phyloP scores from a whole-genome alignment of 2,888 invertebrate genomes.

The Mongoloraphidia duomilia region DNA sequence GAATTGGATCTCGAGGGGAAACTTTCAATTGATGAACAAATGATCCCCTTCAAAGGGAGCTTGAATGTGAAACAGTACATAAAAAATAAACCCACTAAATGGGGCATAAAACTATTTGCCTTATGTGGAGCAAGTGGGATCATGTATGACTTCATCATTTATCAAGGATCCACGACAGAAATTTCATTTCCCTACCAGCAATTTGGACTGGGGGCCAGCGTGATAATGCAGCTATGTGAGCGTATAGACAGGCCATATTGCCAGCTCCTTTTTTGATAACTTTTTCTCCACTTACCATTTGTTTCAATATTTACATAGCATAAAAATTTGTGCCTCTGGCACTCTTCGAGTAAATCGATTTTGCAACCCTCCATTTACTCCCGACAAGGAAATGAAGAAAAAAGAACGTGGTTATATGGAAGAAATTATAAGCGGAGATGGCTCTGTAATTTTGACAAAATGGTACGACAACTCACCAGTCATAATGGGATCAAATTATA shows the following conservation, averaged over 20 bases:
- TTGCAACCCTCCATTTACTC: slow-evolving; percentile 12
- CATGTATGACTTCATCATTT: slow-evolving; percentile 20
- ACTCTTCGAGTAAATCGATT: slow-evolving; percentile 14
- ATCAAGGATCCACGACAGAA: slow-evolving; percentile 18
- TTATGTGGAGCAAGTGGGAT: slow-evolving; percentile 18
- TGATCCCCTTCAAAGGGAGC: slow-evolving; percentile 15
- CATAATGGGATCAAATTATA: slow-evolving; percentile 14
- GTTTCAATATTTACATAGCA: slow-evolving; percentile 11
- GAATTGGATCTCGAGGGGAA: not conserved
- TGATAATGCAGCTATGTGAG: slow-evolving; percentile 9
- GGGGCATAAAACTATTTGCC: slow-evolving; percentile 18
- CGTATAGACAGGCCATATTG: slow-evolving; percentile 6
- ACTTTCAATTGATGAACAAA: not conserved
- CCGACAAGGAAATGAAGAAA: slow-evolving; percentile 12
- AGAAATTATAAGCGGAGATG: slow-evolving; percentile 12
- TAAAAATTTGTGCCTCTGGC: slow-evolving; percentile 9
- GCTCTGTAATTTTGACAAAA: slow-evolving; percentile 6
- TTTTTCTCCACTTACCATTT: slow-evolving; percentile 16
- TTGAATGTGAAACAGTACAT: slow-evolving; percentile 14
- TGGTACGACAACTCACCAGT: slow-evolving; percentile 18
- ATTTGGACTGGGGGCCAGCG: slow-evolving; percentile 14
- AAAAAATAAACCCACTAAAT: slow-evolving; percentile 14
- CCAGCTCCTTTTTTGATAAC: slow-evolving; percentile 15
- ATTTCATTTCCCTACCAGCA: slow-evolving; percentile 2
- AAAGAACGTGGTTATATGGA: slow-evolving; percentile 12